phyloP scores from a whole-genome alignment of 2,888 invertebrate genomes.

The Drosophila neonasuta region DNA sequence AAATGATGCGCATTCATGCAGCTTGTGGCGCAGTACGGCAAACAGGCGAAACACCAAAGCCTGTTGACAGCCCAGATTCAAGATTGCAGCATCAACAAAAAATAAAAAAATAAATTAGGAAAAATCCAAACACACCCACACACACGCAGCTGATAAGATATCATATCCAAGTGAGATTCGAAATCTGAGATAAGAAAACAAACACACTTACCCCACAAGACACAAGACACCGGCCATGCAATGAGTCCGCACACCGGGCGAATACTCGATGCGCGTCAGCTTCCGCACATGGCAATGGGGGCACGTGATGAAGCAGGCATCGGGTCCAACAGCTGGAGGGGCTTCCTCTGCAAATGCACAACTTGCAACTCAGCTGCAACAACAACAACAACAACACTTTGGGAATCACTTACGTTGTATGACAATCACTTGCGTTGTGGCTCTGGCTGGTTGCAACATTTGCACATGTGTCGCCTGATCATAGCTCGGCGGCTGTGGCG shows the following conservation, averaged over 20 bases:
- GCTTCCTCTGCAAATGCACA: slow-evolving; percentile 59
- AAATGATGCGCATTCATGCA: slow-evolving; percentile 84
- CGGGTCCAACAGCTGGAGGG: slow-evolving; percentile 73
- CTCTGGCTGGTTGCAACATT: background rate
- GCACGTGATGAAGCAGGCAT: slow-evolving; percentile 73
- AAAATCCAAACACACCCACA: too few relatives aligned
- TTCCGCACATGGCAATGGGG: slow-evolving; percentile 79
- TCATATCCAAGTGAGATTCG: background rate
- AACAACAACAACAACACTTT: background rate
- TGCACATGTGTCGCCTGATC: slow-evolving; percentile 73
- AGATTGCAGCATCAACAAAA: slow-evolving; percentile 17
- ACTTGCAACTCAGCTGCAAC: background rate
- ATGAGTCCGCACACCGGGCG: slow-evolving; percentile 79
- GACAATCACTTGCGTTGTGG: slow-evolving; percentile 72
- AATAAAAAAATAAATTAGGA: too few relatives aligned
- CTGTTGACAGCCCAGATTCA: slow-evolving; percentile 15
- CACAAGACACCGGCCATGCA: slow-evolving; percentile 79
- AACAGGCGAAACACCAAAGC: slow-evolving; percentile 83
- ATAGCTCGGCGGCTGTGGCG: slow-evolving; percentile 67
- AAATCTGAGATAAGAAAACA: slow-evolving; percentile 1
- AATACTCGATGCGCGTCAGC: slow-evolving; percentile 77
- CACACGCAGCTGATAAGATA: slow-evolving; percentile 45
- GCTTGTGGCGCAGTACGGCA: slow-evolving; percentile 84
- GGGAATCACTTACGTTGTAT: slow-evolving; percentile 75
- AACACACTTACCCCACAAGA: slow-evolving; percentile 78